Evolutionary conservation across 2,888 invertebrate genomes (phyloP), one percentile per base, ranked within the genome.

Genomic region (Cacoxenus indagator): DNA sequence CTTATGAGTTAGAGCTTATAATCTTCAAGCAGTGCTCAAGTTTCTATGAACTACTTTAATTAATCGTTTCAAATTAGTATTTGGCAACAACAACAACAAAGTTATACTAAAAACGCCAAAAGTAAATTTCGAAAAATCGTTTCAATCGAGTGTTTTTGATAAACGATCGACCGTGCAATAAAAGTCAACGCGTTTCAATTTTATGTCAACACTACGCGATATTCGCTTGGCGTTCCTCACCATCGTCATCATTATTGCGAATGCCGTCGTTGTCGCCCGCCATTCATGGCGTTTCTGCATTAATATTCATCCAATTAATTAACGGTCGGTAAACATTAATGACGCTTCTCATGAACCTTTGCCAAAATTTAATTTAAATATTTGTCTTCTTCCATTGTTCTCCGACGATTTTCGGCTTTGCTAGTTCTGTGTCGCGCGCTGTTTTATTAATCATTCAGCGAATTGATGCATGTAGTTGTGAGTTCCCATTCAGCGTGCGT

Each of bases 1-100:
- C n/a, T n/a, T n/a, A n/a, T 59, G 9, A 17, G 27, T 59, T 37
- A 8, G 1, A 31, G 17, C 5, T 29, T 26, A 8, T 31, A 24
- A 4, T 24, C 37, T 59, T 26, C 1, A 54, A 67, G 65, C 65
- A 69, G 26, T 29, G 24, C 67, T 37, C 4, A 67, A 31, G 24
- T 46, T 68, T 67, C 69, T 75, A 69, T 51, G 17, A n/a, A 59
- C 9, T 19, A 51, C 9, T 27, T 19, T 19, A 31, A 64, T 26
- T n/a, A n/a, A n/a, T n/a, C n/a, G n/a, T n/a, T n/a, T n/a, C n/a
- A n/a, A n/a, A n/a, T n/a, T n/a, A n/a, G n/a, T n/a, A n/a, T n/a
- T n/a, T n/a, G n/a, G 6, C 17, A 17, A 26, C 37, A 24, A 9
- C 9, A 31, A 6, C 4, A 4, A 31, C 31, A 31, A 4, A 31